Base-by-base conservation (phyloP, 2,113 vertebrate species). In the Osmerus eperlanus region DNA sequence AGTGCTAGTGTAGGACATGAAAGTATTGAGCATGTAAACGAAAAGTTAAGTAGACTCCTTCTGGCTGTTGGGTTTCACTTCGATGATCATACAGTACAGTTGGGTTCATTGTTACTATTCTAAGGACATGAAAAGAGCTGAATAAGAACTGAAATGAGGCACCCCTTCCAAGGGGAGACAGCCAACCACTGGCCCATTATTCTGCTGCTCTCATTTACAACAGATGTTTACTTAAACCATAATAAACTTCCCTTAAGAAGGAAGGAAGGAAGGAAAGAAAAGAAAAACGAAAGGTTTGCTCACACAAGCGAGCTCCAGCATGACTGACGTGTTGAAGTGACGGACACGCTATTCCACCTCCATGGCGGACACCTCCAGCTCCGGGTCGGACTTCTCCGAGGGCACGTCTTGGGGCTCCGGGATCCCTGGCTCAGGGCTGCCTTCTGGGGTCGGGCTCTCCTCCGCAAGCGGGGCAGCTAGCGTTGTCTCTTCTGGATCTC, bases 321-420 rank as follows among this genome's bases (percentile, higher is more conserved):
- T 9, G 67, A 59, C 68, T 74, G 4, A 64, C 29, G 32, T 63
- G 6, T 52, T 70, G 59, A 77, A 78, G 61, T n/a, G 4, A 47
- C 41, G 41, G 41, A 1, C 6, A 15, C 67, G 83, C 91, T 93
- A 98, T 88, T 99, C 93, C 78, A 94, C 86, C 83, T 94, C 93
- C 91, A 90, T 90, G 81, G 92, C 85, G 72, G 95, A 92, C 70
- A 92, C 86, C 74, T 94, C 93, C 54, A 93, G 92, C 89, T 95
- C 94, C 73, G 80, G 83, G 67, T 92, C 90, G 3, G 80, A 81
- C 74, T 85, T 89, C 76, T 89, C 83, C 7, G 77, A 7, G 32
- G 85, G 67, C 71, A 80, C 77, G 41, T 84, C 83, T 79, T 90
- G 81, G 11, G 84, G 85, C 80, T 87, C 76, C 1, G 81, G 63